Conservation (phyloP, 2,113 vertebrate species). For the Osmerus eperlanus region DNA sequence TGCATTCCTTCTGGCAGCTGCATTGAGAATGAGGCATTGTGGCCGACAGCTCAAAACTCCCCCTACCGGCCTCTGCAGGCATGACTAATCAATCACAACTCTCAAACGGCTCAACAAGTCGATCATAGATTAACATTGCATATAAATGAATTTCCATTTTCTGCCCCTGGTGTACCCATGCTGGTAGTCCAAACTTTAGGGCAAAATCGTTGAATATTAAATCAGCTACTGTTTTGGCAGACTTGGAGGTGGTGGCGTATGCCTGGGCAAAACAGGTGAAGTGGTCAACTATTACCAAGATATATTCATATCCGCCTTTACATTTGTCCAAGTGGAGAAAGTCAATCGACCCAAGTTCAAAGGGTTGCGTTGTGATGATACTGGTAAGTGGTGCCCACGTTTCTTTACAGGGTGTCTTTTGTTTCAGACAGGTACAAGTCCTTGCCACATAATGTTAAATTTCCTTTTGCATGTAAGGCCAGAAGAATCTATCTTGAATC, state of each 20-base stretch:
- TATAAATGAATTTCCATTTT: too few relatives aligned
- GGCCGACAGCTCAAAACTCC: too few relatives aligned
- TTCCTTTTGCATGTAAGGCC: conserved; percentile 20
- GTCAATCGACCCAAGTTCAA: conserved; percentile 17
- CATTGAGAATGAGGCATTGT: too few relatives aligned
- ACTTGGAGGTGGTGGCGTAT: conserved; percentile 5
- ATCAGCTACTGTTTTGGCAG: conserved; percentile 6
- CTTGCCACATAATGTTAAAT: conserved; percentile 18
- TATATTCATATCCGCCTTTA: conserved; percentile 12
- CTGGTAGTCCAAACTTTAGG: too few relatives aligned
- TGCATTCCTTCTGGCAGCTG: too few relatives aligned
- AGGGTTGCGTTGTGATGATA: conserved; percentile 11
- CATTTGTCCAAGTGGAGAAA: conserved; percentile 7
- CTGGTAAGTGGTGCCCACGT: conserved; percentile 18
- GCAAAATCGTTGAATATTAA: conserved; percentile 1
- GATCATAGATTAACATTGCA: too few relatives aligned
- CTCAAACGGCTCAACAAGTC: too few relatives aligned
- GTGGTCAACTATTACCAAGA: conserved; percentile 15
- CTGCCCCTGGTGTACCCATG: too few relatives aligned
- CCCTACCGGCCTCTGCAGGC: too few relatives aligned
- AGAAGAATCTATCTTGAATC: conserved; percentile 20
- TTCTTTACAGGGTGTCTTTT: conserved; percentile 17
- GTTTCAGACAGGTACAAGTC: conserved; percentile 17
- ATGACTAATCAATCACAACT: too few relatives aligned
- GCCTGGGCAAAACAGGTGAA: conserved; percentile 12